phyloP scores from a whole-genome alignment of 1,140 invertebrate genomes.

The Pollicipes pollicipes region DNA sequence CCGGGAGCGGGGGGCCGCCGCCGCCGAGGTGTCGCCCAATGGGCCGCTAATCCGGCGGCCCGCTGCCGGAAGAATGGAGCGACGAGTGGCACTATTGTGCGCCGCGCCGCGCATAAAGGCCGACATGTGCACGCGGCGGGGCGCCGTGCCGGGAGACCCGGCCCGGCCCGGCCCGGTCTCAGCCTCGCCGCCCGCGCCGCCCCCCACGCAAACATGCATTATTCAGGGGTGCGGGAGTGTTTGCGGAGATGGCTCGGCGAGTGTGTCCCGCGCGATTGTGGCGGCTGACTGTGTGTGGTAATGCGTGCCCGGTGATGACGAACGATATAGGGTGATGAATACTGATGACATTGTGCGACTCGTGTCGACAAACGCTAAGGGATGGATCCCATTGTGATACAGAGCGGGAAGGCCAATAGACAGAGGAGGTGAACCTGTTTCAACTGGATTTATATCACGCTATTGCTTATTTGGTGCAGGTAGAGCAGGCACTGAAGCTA shows the following conservation, averaged over 20 bases:
- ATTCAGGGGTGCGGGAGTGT: not conserved
- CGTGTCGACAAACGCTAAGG: too few species aligned
- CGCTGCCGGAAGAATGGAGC: not conserved
- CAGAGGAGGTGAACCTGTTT: too few species aligned
- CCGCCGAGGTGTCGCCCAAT: not conserved
- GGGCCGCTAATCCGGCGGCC: not conserved
- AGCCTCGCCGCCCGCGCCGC: too few species aligned
- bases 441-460: too few species aligned
- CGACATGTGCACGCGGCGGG: not conserved
- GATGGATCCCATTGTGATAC: too few species aligned
- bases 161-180: too few species aligned
- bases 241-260: not conserved
- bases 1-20: not conserved
- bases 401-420: too few species aligned
- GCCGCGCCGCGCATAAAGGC: not conserved
- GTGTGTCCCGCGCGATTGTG: too few species aligned
- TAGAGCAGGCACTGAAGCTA: too few species aligned
- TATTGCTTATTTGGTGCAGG: too few species aligned
- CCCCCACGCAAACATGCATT: not conserved
- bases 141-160: not conserved
- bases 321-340: not conserved
- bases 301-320: not conserved
- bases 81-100: not conserved
- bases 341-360: too few species aligned
- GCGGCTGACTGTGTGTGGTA: not conserved